These are phyloP conservation scores for Matsumurasca onukii DNA, from an alignment of 1,140 invertebrate genomes.

Conservation along the genomic window DNA sequence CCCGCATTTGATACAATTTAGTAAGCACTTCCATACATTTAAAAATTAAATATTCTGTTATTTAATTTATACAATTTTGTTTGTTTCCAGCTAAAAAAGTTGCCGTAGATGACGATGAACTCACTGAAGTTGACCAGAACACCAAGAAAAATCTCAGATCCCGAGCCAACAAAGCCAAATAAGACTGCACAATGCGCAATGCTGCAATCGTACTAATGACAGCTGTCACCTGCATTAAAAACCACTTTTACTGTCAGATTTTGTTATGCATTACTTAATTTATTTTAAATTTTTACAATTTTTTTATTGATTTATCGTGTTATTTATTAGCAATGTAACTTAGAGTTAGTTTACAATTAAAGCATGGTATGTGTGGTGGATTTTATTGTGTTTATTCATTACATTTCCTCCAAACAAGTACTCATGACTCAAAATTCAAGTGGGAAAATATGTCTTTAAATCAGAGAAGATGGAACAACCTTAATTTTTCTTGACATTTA, in stretches of 20 bases:
- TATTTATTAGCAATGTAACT: neutral
- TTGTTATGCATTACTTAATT: constrained; percentile 23
- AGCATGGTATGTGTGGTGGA: constrained; percentile 8
- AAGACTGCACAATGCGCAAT: constrained; percentile 33
- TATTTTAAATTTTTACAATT: constrained; percentile 13
- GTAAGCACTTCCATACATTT: no score
- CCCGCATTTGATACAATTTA: no score
- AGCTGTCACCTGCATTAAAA: constrained; percentile 5
- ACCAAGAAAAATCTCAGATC: constrained; percentile 55
- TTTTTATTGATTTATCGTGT: constrained; percentile 21
- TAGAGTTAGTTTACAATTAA: constrained; percentile 1
- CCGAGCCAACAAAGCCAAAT: constrained; percentile 51
- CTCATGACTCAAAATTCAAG: no score
- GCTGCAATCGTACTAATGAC: no score
- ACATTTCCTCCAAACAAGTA: neutral
- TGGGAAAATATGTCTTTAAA: no score
- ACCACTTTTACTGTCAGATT: constrained; percentile 13
- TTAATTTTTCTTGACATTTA: no score
- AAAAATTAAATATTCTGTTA: no score
- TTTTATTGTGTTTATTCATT: neutral
- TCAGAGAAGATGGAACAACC: no score
- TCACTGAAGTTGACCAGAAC: constrained; percentile 71
- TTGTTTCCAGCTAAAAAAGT: constrained; percentile 39
- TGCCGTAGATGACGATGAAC: constrained; percentile 53
- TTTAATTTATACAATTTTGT: neutral